Evolutionary conservation across 2,888 invertebrate genomes (phyloP).

Genomic region (Agonopterix heracliana): DNA sequence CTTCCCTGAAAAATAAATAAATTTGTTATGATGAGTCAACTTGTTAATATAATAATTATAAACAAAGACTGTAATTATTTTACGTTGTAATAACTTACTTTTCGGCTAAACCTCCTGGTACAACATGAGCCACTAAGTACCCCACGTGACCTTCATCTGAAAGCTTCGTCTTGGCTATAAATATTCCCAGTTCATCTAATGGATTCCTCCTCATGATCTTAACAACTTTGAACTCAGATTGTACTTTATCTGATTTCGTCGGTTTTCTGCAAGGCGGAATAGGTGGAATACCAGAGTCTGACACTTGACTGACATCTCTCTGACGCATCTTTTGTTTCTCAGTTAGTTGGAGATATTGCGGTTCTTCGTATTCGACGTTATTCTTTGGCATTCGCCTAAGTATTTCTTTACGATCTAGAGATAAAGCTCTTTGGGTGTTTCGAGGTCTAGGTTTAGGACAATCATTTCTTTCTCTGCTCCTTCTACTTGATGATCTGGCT

Average conservation of each 20-base stretch:
- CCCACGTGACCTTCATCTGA: conserved; percentile 78
- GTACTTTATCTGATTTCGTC: conserved; percentile 43
- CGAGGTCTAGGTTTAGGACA: conserved; percentile 48
- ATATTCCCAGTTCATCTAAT: conserved; percentile 82
- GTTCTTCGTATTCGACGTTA: conserved; percentile 53
- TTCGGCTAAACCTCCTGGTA: conserved; percentile 81
- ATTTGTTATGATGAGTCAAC: not conserved
- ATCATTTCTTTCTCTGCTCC: conserved; percentile 58
- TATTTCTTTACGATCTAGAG: conserved; percentile 74
- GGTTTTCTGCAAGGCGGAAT: conserved; percentile 66
- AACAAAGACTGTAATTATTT: not conserved
- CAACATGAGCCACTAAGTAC: conserved; percentile 82
- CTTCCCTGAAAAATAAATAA: conserved; percentile 68
- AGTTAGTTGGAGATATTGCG: conserved; percentile 62
- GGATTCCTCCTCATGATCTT: conserved; percentile 74
- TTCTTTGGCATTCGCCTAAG: conserved; percentile 66
- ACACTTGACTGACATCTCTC: conserved; percentile 46
- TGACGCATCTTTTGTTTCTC: conserved; percentile 71
- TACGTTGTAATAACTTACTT: conserved; percentile 59
- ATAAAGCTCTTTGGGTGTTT: conserved; percentile 70
- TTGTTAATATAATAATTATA: too few species aligned
- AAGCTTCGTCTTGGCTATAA: conserved; percentile 80
- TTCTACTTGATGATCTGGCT: conserved; percentile 53
- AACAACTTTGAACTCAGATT: conserved; percentile 67
- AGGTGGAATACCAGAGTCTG: conserved; percentile 66